Conservation (phyloP, 2,888 invertebrate species). For the Synanthedon tipuliformis region DNA sequence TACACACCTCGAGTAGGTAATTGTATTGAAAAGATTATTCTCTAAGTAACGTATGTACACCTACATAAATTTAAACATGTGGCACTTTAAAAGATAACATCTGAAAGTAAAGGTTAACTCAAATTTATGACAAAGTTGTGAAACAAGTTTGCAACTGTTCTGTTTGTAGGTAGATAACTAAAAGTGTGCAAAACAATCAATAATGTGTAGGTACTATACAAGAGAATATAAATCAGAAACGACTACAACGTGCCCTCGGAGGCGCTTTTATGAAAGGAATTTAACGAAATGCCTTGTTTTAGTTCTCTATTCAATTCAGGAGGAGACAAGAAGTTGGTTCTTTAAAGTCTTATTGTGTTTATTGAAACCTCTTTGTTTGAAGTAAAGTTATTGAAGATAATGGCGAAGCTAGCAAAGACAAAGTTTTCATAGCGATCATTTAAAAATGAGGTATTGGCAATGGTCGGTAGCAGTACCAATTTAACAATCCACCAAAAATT, state of each 20-base stretch:
- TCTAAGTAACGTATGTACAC: too few relatives aligned
- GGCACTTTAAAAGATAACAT: background rate
- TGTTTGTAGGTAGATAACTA: background rate
- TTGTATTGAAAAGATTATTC: too few relatives aligned
- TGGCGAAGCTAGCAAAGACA: too few relatives aligned
- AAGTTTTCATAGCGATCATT: too few relatives aligned
- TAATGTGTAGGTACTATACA: too few relatives aligned
- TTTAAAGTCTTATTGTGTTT: constrained; percentile 2
- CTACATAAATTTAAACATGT: background rate
- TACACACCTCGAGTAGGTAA: too few relatives aligned
- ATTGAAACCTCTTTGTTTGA: background rate
- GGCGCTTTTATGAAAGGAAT: background rate
- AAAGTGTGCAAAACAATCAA: background rate
- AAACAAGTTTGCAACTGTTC: background rate
- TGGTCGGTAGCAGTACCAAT: too few relatives aligned
- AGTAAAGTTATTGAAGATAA: too few relatives aligned
- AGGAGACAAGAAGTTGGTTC: background rate
- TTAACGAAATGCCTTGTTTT: background rate
- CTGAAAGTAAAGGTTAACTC: background rate
- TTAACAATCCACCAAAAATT: too few relatives aligned
- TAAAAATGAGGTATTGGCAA: too few relatives aligned
- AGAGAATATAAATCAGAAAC: background rate
- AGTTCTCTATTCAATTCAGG: background rate
- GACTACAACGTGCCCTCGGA: background rate
- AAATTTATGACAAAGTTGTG: background rate